These are phyloP conservation scores for Teleopsis dalmanni DNA, from an alignment of 1,140 invertebrate genomes.

Conservation along the genomic window DNA sequence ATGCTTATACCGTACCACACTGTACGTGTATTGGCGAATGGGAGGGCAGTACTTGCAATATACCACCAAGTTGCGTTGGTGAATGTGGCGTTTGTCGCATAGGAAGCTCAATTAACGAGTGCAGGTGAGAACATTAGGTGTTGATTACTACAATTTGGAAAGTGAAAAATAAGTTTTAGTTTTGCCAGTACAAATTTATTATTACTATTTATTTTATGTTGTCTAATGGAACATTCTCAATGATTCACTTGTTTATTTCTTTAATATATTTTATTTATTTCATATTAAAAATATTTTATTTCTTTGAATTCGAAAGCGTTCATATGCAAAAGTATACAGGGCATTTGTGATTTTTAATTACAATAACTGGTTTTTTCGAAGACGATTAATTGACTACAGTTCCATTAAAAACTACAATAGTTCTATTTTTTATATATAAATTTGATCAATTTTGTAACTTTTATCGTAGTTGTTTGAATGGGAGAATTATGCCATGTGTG, in stretches of 20 bases:
- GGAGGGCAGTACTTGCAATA: constrained; percentile 51
- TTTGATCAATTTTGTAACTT: neutral
- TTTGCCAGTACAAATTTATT: neutral
- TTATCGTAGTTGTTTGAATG: constrained; percentile 21
- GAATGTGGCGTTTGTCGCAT: constrained; percentile 53
- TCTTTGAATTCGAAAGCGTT: no score
- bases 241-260: no score
- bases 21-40: constrained; percentile 55
- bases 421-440: no score
- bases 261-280: no score
- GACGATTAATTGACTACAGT: no score
- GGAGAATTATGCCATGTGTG: constrained; percentile 28
- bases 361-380: no score
- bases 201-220: neutral
- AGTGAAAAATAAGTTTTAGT: neutral
- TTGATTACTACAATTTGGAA: neutral
- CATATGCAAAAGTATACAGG: no score
- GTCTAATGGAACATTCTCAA: no score
- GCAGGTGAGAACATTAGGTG: constrained; percentile 39
- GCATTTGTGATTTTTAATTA: no score
- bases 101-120: constrained; percentile 44
- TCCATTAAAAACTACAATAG: no score
- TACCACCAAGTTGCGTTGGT: constrained; percentile 47
- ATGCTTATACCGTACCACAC: constrained; percentile 36
- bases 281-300: neutral